Base-by-base conservation (phyloP, 2,888 invertebrate species). In the Apotomis turbidana region DNA sequence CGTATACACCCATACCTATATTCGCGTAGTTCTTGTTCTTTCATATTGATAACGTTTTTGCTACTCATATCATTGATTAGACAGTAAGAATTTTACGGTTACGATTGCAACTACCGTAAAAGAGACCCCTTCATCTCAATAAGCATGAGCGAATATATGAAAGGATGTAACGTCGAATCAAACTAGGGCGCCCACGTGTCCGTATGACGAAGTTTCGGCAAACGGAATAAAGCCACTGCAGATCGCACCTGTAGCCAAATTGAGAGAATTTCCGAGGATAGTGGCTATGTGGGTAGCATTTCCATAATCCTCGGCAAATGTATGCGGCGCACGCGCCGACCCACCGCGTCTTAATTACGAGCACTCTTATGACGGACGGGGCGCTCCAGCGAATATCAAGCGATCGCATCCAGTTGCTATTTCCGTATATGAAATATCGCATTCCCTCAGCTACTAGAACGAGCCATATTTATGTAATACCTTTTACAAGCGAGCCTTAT, bases 301-400 rank as follows among this genome's bases (percentile, higher is more conserved):
- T 81, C 78, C 84, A 85, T 85, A 87, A 85, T 83, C 83, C 79
- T 77, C 77, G 62, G 79, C 77, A 82, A 85, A 84, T 82, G 78
- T 83, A 87, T 87, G 80, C 85, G 76, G 62, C 74, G 77, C 83
- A 84, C 81, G 83, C 78, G 78, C 74, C 74, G 74, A 68, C 77
- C 74, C 74, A 76, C 78, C 76, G 78, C 80, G 79, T 82, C 82
- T 83, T 86, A 86, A 86, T 86, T 86, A 85, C 81, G 78, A 79
- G 74, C 78, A 78, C 76, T 81, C 77, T 78, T 80, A 79, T 82
- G 82, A 82, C 77, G 80, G 78, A 81, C 79, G 76, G 67, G 76
- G 67, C 61, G 73, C 68, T 68, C 75, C 70, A 55, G 74, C 80
- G 85, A 83, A 85, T 86, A 83, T 80, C 74, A 80, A 83, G 76